Base-by-base conservation (phyloP, 2,113 vertebrate species). In the Ursus arctos region DNA sequence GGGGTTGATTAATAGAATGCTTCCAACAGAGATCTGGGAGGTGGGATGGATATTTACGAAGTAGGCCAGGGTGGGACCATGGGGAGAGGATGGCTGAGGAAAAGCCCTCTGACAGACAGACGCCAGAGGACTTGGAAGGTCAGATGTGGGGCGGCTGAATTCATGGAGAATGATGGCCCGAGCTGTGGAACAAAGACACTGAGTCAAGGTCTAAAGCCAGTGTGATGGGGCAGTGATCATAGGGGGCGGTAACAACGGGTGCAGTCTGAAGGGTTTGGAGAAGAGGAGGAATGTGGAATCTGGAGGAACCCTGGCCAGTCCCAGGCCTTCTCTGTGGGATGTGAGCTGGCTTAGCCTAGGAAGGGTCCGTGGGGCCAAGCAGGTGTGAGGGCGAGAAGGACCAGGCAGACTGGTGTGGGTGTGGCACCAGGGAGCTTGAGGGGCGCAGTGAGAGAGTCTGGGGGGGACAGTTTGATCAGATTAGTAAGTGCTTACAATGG, bases 351-450 rank as follows among this genome's bases (percentile, higher is more conserved):
- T n/a, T 69, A 14, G 8, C 26, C 2, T 1, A 40, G 59, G 31
- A 72, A 80, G 31, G 21, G 12, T 12, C 4, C 2, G 28, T 9
- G 49, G 55, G 77, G 33, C 47, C 22, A 71, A 26, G 40, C 24
- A 65, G 63, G 12, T 49, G 7, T 69, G 79, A 89, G 6, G 19
- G 28, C 9, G 6, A 28, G 33, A 53, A 22, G 31, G 11, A 31
- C n/a, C 0, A 0, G 0, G 3, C 16, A 36, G 16, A 43, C 9
- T 12, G 9, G 31, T 7, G 8, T 47, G 36, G 8, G 5, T 49
- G 67, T 31, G 59, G 43, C 22, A 51, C 7, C 3, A 22, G 16
- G 55, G 59, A 83, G 33, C 79, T 26, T 7, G 43, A 28, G 43
- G 11, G 24, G 12, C 63, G 33, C 4, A 71, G 61, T 40, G 40